Conservation (phyloP, 2,113 vertebrate genomes). For the Oxygymnocypris stewartii region DNA sequence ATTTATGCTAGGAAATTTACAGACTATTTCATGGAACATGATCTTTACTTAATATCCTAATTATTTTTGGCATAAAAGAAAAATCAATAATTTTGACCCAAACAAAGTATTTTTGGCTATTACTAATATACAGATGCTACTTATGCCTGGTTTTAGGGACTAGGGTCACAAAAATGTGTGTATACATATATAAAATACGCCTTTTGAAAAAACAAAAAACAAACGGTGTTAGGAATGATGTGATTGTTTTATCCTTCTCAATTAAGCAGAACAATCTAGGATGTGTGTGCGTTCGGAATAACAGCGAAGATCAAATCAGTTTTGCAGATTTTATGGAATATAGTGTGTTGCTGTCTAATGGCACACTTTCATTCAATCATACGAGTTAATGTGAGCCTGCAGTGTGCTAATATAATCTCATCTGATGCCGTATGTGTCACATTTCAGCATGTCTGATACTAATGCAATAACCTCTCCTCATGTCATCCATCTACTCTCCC, state of each 20-base stretch:
- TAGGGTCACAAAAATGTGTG: background rate
- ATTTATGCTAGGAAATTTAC: too few relatives aligned
- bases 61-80: too few relatives aligned
- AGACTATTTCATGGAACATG: too few relatives aligned
- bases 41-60: too few relatives aligned
- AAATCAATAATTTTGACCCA: too few relatives aligned
- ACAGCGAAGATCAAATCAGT: conserved; percentile 16
- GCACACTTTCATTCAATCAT: conserved; percentile 48
- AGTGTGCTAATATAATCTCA: conserved; percentile 61
- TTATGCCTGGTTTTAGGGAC: background rate
- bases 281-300: background rate
- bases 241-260: background rate
- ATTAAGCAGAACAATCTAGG: background rate
- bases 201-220: too few relatives aligned
- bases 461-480: conserved; percentile 63
- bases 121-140: background rate
- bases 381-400: conserved; percentile 54
- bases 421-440: conserved; percentile 60
- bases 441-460: conserved; percentile 67
- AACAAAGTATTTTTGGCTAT: background rate
- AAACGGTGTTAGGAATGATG: background rate
- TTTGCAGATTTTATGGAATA: conserved; percentile 11
- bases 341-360: conserved; percentile 28
- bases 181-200: too few relatives aligned
- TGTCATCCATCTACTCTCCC: conserved; percentile 34